Evolutionary conservation across 2,888 invertebrate genomes (phyloP), one percentile per base, ranked within the genome.

Genomic region (Bugulina stolonifera): DNA sequence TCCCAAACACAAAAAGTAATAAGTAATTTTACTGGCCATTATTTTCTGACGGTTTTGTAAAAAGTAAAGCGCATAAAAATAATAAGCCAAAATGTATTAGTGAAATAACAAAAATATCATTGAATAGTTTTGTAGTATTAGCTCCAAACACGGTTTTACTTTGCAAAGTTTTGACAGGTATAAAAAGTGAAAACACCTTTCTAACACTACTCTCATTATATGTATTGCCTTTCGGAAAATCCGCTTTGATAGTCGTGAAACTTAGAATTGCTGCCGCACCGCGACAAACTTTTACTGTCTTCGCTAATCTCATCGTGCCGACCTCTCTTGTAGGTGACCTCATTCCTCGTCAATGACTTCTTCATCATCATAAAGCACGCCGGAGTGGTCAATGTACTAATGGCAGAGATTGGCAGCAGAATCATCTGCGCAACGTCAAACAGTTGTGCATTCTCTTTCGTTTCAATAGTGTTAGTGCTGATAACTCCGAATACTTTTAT

Each of bases 391-490:
- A 64, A 10, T 2, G 64, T 64, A 34, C 64, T 14, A 5, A 64
- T 3, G 5, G 64, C 64, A 5, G 64, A 64, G 5, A 64, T 64
- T 64, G 64, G 64, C 5, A 64, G 64, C 32, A 64, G 27, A 3
- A 64, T 87, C 69, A 89, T 86, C 80, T 88, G 91, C 0, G 89
- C 89, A 71, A 90, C 87, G 79, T 91, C 90, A 75, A 90, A 89
- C 78, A 89, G 88, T 54, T 87, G 87, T 69, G 87, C 87, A 80
- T 90, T 90, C 74, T 89, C 89, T 78, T 90, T 89, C 0, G 89
- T 90, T 81, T 91, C 91, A 72, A 87, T 86, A 69, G 90, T 85
- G 57, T 89, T 88, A 77, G 89, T 87, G 70, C 89, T 87, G 0
- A 89, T 89, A 64, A 91, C 84, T 75, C 88, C 83, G 18, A 87